phyloP scores from a whole-genome alignment of 2,113 vertebrate genomes.

The Procavia capensis region DNA sequence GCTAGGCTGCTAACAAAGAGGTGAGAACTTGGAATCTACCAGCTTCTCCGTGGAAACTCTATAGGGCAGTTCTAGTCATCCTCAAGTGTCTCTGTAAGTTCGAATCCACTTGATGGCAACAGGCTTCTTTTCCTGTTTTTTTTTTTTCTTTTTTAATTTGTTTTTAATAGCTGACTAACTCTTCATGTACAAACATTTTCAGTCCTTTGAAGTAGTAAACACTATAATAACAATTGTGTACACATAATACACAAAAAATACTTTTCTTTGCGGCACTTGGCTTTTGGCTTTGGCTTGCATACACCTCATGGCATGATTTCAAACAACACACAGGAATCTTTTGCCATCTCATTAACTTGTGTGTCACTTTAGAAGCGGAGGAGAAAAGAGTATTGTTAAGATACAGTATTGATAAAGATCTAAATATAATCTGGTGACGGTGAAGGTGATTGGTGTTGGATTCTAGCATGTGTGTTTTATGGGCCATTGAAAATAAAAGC shows the following conservation, averaged over 20 bases:
- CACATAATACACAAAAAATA: background rate
- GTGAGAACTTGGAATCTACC: too few species aligned
- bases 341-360: background rate
- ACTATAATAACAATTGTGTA: background rate
- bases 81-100: too few species aligned
- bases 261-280: too few species aligned
- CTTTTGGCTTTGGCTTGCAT: too few species aligned
- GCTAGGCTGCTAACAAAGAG: too few species aligned
- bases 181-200: background rate
- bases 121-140: too few species aligned
- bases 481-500: background rate
- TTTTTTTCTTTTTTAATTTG: too few species aligned
- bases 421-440: background rate
- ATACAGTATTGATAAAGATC: background rate
- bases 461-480: background rate
- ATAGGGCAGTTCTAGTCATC: too few species aligned
- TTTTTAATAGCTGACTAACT: background rate
- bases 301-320: background rate
- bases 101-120: too few species aligned
- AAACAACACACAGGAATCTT: background rate
- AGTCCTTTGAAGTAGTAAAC: background rate
- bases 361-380: background rate
- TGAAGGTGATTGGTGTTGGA: background rate
- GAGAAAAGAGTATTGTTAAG: background rate
- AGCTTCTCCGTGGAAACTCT: too few species aligned